Evolutionary conservation across 2,888 invertebrate species (phyloP), one percentile per base, ranked within the genome.

Genomic region (Drosophila eohydei): DNA sequence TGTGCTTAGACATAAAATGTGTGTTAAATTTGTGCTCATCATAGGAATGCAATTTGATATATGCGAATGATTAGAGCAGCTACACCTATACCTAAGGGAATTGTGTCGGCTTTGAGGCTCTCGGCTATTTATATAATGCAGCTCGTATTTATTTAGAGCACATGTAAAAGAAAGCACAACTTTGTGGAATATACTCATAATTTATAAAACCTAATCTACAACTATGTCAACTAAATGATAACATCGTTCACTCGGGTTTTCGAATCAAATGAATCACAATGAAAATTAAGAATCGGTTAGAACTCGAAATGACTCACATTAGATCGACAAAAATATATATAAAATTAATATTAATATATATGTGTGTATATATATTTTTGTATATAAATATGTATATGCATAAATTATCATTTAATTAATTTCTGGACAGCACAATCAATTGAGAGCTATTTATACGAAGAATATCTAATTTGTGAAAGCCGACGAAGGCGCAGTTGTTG

Each of bases 181-280:
- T 28, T 62, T 36, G 16, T 30, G 36, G 14, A 34, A 50, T 28
- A 28, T 55, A 38, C 21, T 16, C 34, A 11, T 46, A 36, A 28
- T 56, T 34, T n/a, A 52, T 21, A 11, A 21, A 65, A 50, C 26
- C 26, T 62, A 57, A 68, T 57, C 46, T 44, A 38, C 43, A 21
- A 51, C 54, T 54, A 48, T 7, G 21, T 36, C 51, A 34, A 36
- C 26, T 38, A 48, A 55, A 46, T 52, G 73, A 76, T 76, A 73
- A 73, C 50, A 67, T 16, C 16, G 36, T 5, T 14, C 36, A 36
- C 36, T 38, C 38, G 38, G 61, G 38, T 57, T 52, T 48, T 28
- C 28, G 28, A 41, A 11, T n/a, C 7, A 2, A 30, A 16, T 75
- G 78, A 75, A 40, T 75, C 78, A 75, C 44, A 32, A 26, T 8